phyloP scores from a whole-genome alignment of 92 coral and sea anemone species.

The Umimayanthus kanabou region DNA sequence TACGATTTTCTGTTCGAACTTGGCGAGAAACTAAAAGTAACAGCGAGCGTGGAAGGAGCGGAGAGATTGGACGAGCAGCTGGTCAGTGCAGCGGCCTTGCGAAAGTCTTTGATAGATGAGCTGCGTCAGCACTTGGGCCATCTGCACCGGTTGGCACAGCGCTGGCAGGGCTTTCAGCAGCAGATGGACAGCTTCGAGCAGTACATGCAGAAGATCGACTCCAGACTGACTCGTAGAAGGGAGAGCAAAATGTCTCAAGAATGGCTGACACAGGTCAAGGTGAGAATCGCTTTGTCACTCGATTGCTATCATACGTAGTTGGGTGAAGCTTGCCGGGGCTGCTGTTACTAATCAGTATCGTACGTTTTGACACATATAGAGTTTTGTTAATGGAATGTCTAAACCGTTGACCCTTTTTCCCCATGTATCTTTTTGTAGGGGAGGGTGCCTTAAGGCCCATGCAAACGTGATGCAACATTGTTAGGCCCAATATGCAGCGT shows the following conservation, averaged over 20 bases:
- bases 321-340: too few relatives aligned
- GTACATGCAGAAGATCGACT: conserved; percentile 90
- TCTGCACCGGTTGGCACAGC: conserved; percentile 65
- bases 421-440: too few relatives aligned
- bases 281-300: conserved; percentile 19
- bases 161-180: conserved; percentile 83
- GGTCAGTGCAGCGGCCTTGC: conserved; percentile 66
- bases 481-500: too few relatives aligned
- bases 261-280: conserved; percentile 94
- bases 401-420: too few relatives aligned
- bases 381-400: too few relatives aligned
- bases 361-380: neutral
- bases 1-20: conserved; percentile 71
- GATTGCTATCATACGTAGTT: neutral
- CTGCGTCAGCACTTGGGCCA: conserved; percentile 72
- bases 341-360: neutral
- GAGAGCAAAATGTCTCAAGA: conserved; percentile 83
- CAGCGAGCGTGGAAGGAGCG: conserved; percentile 81
- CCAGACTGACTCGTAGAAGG: conserved; percentile 65
- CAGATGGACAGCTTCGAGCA: conserved; percentile 85
- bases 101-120: conserved; percentile 85
- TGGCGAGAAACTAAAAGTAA: conserved; percentile 75
- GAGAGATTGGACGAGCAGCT: conserved; percentile 82
- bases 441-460: too few relatives aligned
- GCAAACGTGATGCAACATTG: too few relatives aligned